Evolutionary conservation across 2,113 vertebrate genomes (phyloP), one percentile per base, ranked within the genome.

Genomic region (Mormyrus iriodes): DNA sequence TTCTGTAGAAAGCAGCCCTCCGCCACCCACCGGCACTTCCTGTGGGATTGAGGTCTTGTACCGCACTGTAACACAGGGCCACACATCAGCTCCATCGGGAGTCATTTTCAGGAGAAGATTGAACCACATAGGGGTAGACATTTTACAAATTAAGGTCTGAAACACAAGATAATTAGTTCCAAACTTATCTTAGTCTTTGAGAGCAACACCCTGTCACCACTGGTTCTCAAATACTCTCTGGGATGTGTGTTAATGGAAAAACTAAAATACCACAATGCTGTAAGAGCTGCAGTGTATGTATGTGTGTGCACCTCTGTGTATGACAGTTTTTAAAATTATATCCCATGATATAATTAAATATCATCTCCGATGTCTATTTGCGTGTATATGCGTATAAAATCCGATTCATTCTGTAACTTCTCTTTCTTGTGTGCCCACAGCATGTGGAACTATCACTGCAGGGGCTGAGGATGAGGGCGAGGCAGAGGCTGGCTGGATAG

Each of bases 401-500:
- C 61, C 19, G 61, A 69, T 13, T 69, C 24, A 61, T 73, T 49
- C 12, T 87, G 31, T 79, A 87, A 90, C 61, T 79, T 65, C 15
- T 55, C 51, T 46, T 31, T 35, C 86, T 55, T 51, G 85, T 49
- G 61, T 87, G 58, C 86, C 89, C 76, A 19, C 93, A 97, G 97
- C 92, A 0, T 97, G 97, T 21, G 96, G 96, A 0, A 94, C 95
- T 0, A 94, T 94, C 4, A 90, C 95, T 90, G 96, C 91, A 0
- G 96, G 96, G 21, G 94, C 93, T 0, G 96, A 97, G 90, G 97
- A 97, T 89, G 97, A 97, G 79, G 96, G 27, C 0, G 97, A 97
- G 91, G 93, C 96, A 0, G 95, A 97, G 90, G 96, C 96, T 0
- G 96, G 97, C 86, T 97, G 97, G 97, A 97, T 97, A 1, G 97